These are phyloP conservation scores for Piscicola geometra DNA, from an alignment of 2,888 invertebrate genomes.

Conservation along the genomic window DNA sequence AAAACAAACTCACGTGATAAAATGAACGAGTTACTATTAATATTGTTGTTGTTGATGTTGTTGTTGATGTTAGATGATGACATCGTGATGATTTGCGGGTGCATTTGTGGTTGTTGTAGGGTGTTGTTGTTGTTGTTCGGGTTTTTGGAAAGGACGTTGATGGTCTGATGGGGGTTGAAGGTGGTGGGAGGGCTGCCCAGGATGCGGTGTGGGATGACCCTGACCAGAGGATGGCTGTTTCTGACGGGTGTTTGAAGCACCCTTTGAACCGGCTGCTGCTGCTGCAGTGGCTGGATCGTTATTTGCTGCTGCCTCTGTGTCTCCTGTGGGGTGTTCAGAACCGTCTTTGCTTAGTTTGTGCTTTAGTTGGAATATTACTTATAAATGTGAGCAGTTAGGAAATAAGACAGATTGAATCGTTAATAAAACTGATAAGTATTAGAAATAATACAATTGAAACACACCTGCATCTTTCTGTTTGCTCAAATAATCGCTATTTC, in stretches of 20 bases:
- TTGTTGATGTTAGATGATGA: slow-evolving; percentile 10
- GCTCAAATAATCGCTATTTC: too few relatives aligned
- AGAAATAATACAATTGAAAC: too few relatives aligned
- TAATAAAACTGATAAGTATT: too few relatives aligned
- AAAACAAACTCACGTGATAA: background rate
- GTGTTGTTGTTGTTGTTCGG: background rate
- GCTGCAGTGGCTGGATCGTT: slow-evolving; percentile 19
- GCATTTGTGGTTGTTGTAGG: slow-evolving; percentile 18
- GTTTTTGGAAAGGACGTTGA: slow-evolving; percentile 10
- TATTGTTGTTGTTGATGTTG: background rate
- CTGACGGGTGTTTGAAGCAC: background rate
- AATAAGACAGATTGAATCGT: too few relatives aligned
- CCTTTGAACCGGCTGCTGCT: slow-evolving; percentile 10
- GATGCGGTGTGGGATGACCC: slow-evolving; percentile 25
- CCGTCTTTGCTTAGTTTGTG: too few relatives aligned
- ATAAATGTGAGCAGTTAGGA: too few relatives aligned
- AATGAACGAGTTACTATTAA: background rate
- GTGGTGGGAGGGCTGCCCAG: background rate
- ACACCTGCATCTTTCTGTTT: too few relatives aligned
- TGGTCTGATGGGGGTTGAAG: slow-evolving; percentile 22
- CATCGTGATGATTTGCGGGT: slow-evolving; percentile 8
- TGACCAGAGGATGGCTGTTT: slow-evolving; percentile 15
- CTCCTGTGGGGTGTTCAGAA: too few relatives aligned
- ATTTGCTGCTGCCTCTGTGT: background rate
- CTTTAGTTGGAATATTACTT: too few relatives aligned